Conservation (phyloP, 2,113 vertebrate genomes). For the Forbesichthys agassizii region DNA sequence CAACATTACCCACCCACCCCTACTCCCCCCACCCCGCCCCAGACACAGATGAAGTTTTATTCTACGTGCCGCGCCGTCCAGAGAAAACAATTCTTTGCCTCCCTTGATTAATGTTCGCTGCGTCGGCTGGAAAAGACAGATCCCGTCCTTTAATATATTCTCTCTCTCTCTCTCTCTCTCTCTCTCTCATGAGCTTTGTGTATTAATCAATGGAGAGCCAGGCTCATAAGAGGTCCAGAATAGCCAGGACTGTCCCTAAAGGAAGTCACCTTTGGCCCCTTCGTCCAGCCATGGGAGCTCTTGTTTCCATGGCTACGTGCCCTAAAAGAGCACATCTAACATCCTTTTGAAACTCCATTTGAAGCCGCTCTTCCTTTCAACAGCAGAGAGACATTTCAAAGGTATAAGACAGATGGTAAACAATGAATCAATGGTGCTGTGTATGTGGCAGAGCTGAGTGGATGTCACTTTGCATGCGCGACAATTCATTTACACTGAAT, state of each 20-base stretch:
- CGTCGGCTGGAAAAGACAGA: conserved; percentile 32
- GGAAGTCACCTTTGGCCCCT: conserved; percentile 37
- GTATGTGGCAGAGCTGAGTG: too few species aligned
- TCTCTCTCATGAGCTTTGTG: conserved; percentile 23
- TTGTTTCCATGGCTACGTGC: not conserved
- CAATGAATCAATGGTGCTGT: too few species aligned
- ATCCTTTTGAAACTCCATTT: not conserved
- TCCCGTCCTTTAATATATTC: conserved; percentile 24
- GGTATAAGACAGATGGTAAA: too few species aligned
- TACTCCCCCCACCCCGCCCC: conserved; percentile 30
- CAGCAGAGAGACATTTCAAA: not conserved
- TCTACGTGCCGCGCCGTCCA: conserved; percentile 46
- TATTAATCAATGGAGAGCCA: conserved; percentile 49
- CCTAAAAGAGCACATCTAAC: not conserved
- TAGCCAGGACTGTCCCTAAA: conserved; percentile 14
- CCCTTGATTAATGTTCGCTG: conserved; percentile 57
- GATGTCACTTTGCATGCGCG: too few species aligned
- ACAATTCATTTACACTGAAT: too few species aligned
- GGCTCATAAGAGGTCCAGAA: conserved; percentile 12
- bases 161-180: not conserved
- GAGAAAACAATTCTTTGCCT: conserved; percentile 61
- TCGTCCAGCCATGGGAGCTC: conserved; percentile 13
- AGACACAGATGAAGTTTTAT: conserved; percentile 65
- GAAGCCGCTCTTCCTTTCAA: conserved; percentile 10
- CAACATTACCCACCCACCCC: conserved; percentile 60